Conservation (phyloP, 2,888 invertebrate species). For the Pegoplata infirma region DNA sequence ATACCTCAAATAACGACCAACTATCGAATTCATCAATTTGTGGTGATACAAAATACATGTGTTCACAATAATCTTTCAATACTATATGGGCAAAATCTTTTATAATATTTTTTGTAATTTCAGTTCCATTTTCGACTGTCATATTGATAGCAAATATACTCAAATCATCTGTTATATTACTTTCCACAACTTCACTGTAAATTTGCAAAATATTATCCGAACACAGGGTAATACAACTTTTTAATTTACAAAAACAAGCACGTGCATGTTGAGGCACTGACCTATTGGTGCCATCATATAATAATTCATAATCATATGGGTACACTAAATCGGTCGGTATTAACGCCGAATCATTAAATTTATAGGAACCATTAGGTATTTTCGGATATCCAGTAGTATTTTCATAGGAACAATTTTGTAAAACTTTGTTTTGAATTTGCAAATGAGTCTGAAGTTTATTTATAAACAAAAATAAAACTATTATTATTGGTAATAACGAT, state of each 20-base stretch:
- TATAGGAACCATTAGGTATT: conserved; percentile 16
- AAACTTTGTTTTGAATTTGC: not conserved
- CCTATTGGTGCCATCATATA: not conserved
- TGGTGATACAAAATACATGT: not conserved
- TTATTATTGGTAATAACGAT: too few species aligned
- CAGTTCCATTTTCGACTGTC: conserved; percentile 2
- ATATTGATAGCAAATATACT: not conserved
- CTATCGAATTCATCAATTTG: not conserved
- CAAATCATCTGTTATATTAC: not conserved
- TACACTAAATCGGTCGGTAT: conserved; percentile 10
- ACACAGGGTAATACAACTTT: conserved; percentile 21
- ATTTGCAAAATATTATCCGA: not conserved
- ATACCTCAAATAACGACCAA: conserved; percentile 42
- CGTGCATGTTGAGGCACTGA: conserved; percentile 9
- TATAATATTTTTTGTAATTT: conserved; percentile 9
- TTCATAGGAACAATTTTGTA: conserved; percentile 19
- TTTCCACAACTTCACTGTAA: not conserved
- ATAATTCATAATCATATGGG: conserved; percentile 31
- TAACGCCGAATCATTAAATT: not conserved
- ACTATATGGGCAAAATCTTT: conserved; percentile 34
- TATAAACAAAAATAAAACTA: too few species aligned
- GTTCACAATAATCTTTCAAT: conserved; percentile 13
- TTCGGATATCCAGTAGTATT: not conserved
- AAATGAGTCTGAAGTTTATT: too few species aligned
- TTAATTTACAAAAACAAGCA: conserved; percentile 23